Percentiles rank a stretch among this genome's conserved stretches.
Evolutionary conservation across 2,888 invertebrate species (phyloP).

Genomic region (Morpho helenor): DNA sequence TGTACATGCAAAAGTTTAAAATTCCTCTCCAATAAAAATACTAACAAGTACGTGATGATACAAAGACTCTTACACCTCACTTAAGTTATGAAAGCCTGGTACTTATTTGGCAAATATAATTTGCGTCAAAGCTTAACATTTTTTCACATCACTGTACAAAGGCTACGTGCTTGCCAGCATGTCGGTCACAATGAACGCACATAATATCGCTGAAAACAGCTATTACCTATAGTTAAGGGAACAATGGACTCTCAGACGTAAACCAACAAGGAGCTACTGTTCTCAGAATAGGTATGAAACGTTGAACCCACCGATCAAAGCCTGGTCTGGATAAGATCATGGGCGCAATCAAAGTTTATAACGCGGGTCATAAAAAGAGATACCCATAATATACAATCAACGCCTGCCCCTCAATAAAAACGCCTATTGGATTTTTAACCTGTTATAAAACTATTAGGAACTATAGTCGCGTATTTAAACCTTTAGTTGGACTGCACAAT

Average conservation of each 20-base stretch:
- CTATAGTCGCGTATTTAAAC: background rate
- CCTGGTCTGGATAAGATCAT: slow-evolving; percentile 36
- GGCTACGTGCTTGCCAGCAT: slow-evolving; percentile 52
- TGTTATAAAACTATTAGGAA: slow-evolving; percentile 11
- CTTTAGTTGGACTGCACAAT: background rate
- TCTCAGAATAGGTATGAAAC: slow-evolving; percentile 32
- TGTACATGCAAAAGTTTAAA: background rate
- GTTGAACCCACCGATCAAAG: slow-evolving; percentile 26
- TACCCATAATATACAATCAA: slow-evolving; percentile 21
- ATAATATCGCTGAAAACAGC: slow-evolving; percentile 36
- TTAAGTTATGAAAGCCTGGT: slow-evolving; percentile 3
- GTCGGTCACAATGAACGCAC: slow-evolving; percentile 37
- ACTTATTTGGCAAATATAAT: slow-evolving; percentile 18
- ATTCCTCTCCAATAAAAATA: background rate
- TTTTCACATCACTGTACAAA: slow-evolving; percentile 24
- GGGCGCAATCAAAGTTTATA: slow-evolving; percentile 30
- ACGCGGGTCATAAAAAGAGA: slow-evolving; percentile 20
- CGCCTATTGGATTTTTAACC: slow-evolving; percentile 13
- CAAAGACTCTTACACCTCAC: slow-evolving; percentile 11
- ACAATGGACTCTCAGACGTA: slow-evolving; percentile 29
- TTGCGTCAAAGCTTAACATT: slow-evolving; percentile 14
- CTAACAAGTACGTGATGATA: slow-evolving; percentile 18
- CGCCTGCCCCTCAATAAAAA: slow-evolving; percentile 18
- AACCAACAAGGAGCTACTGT: slow-evolving; percentile 59
- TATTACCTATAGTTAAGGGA: slow-evolving; percentile 21